A percentile compares a stretch with the other conserved stretches of the same genome.
phyloP scores from a whole-genome alignment of 2,888 invertebrate genomes.

The Zelleria hepariella region DNA sequence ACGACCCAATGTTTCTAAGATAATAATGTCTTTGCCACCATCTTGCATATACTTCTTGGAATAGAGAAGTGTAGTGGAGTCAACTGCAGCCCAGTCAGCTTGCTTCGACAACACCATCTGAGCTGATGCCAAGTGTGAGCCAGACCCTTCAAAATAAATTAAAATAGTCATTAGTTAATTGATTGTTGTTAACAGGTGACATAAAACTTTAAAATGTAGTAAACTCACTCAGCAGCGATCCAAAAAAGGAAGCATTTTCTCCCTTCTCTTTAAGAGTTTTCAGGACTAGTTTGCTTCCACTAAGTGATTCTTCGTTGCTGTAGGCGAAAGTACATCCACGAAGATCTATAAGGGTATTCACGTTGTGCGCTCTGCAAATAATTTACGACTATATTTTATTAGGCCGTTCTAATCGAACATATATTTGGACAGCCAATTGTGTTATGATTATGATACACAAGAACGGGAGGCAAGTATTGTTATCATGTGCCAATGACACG shows the following conservation, averaged over 20 bases:
- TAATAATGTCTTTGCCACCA: slow-evolving; percentile 66
- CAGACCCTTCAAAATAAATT: slow-evolving; percentile 50
- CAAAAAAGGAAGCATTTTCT: slow-evolving; percentile 74
- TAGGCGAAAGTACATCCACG: slow-evolving; percentile 72
- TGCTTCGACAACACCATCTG: slow-evolving; percentile 74
- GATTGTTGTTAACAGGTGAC: neutral
- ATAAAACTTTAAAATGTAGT: neutral
- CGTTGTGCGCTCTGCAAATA: slow-evolving; percentile 61
- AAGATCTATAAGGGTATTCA: slow-evolving; percentile 69
- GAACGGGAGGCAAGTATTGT: slow-evolving; percentile 40
- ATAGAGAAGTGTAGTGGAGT: slow-evolving; percentile 70
- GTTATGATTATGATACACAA: too few species aligned
- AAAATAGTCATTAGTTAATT: neutral
- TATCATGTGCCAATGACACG: slow-evolving; percentile 55
- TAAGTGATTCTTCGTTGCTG: slow-evolving; percentile 65
- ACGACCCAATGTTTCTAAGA: slow-evolving; percentile 75
- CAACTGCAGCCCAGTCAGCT: slow-evolving; percentile 76
- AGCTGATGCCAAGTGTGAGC: slow-evolving; percentile 74
- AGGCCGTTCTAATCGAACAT: neutral
- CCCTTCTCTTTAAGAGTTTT: slow-evolving; percentile 68
- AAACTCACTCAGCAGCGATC: slow-evolving; percentile 64
- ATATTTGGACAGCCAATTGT: slow-evolving; percentile 35
- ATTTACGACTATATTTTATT: slow-evolving; percentile 11
- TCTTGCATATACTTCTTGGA: slow-evolving; percentile 71
- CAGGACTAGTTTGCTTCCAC: slow-evolving; percentile 68